Percentiles rank a stretch among this genome's conserved stretches.
Evolutionary conservation across 2,113 vertebrate species (phyloP).

Genomic region (Campylomormyrus tamandua): DNA sequence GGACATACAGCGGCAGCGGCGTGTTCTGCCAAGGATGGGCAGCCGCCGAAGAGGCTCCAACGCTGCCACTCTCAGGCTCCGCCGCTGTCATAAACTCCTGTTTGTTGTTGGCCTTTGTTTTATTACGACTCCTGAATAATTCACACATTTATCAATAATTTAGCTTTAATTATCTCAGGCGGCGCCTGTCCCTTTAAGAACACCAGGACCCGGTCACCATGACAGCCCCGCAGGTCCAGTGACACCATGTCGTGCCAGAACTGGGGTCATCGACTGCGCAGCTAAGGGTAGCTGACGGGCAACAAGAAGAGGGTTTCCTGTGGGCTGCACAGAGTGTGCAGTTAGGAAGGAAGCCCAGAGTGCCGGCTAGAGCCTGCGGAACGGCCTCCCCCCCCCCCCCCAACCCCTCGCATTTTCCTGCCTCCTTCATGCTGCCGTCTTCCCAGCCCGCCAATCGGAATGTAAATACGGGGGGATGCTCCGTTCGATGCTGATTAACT

Average conservation of each 20-base stretch:
- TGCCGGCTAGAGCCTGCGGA: neutral
- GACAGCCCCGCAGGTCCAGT: neutral
- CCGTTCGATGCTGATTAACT: neutral
- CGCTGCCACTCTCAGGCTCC: neutral
- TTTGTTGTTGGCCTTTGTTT: conserved; percentile 52
- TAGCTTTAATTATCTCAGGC: conserved; percentile 53
- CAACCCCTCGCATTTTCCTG: neutral
- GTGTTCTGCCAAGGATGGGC: neutral
- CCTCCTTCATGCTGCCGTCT: neutral
- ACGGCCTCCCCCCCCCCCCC: neutral
- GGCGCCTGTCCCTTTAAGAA: neutral
- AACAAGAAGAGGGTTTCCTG: neutral
- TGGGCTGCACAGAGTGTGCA: neutral
- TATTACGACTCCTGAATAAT: conserved; percentile 55
- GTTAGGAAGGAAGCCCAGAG: neutral
- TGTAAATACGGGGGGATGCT: neutral
- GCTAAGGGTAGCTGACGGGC: neutral
- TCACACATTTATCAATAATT: conserved; percentile 56
- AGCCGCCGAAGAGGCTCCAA: neutral
- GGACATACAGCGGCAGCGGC: neutral
- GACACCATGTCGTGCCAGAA: neutral
- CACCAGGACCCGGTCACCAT: neutral
- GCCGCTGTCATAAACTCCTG: conserved; percentile 35
- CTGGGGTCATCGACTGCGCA: neutral
- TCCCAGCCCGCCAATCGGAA: neutral